Evolutionary conservation across 2,888 invertebrate species (phyloP), one percentile per base, ranked within the genome.

Genomic region (Trichogramma dendrolimi): DNA sequence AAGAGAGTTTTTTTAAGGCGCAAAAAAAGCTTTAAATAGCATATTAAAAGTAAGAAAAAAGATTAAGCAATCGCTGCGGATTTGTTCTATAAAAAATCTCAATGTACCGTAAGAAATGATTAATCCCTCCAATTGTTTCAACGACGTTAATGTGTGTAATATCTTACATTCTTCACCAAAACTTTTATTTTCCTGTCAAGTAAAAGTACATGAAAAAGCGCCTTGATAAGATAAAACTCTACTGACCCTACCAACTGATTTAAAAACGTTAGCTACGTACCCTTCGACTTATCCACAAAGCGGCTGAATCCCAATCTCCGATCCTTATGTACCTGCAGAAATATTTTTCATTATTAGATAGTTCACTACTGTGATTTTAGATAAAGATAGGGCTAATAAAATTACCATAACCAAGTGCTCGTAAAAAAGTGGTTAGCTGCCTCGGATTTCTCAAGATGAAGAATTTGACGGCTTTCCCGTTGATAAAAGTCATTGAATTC

Each of bases 361-460:
- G 47, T 27, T 1, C 3, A 27, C 27, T 27, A 27, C 27, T 27
- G 27, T 27, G 27, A 27, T 2, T 27, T 27, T 5, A 6, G 5
- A 47, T 11, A 14, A 48, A 48, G 6, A 11, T 48, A 5, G 48
- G 2, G 11, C 5, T 11, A 48, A 5, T 41, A 43, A 14, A 54
- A 60, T 64, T 75, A 86, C 87, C 86, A 82, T 40, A 87, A 77
- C 86, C 86, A 87, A 81, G 86, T 83, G 52, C 78, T 79, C 5
- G 82, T 81, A 62, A 83, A 82, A 69, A 84, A 84, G 71, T 84
- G 80, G 71, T 78, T 82, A 59, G 83, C 82, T 0, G 85, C 83
- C 63, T 83, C 82, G 0, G 82, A 80, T 63, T 84, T 82, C 64
- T 81, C 77, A 0, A 82, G 58, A 42, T 75, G 77, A 4, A 77